Evolutionary conservation across 2,888 invertebrate genomes (phyloP).

Genomic region (Agrypnus murinus): DNA sequence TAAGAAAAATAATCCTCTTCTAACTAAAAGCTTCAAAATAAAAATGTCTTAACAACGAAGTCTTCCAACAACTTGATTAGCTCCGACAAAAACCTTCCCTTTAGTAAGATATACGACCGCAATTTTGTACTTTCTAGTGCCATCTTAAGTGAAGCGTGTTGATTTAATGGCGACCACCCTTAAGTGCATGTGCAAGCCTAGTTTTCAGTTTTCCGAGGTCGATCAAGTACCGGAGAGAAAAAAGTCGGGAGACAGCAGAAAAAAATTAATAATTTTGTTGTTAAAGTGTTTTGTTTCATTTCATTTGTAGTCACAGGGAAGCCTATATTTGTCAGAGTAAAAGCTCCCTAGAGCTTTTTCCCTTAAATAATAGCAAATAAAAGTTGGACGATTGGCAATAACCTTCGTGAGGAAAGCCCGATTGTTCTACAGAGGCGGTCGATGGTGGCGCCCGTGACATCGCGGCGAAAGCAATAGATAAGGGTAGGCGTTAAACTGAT

Average conservation of each 20-base stretch:
- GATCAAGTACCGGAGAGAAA: neutral
- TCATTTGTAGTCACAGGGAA: constrained; percentile 12
- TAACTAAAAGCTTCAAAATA: constrained; percentile 1
- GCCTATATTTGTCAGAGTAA: constrained; percentile 25
- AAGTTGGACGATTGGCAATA: constrained; percentile 44
- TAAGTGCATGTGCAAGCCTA: constrained; percentile 27
- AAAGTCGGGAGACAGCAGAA: too few species aligned
- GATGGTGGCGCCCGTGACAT: constrained; percentile 38
- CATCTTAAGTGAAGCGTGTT: constrained; percentile 39
- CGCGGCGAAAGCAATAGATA: constrained; percentile 38
- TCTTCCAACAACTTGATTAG: constrained; percentile 32
- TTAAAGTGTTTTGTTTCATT: constrained; percentile 15
- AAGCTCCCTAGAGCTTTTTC: constrained; percentile 32
- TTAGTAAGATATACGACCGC: constrained; percentile 35
- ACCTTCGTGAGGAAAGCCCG: constrained; percentile 40
- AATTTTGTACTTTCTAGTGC: constrained; percentile 36
- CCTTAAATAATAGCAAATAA: constrained; percentile 44
- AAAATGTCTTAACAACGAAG: constrained; percentile 13
- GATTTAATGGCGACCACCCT: constrained; percentile 29
- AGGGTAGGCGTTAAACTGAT: constrained; percentile 35
- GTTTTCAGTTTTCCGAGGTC: too few species aligned
- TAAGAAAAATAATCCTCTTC: too few species aligned
- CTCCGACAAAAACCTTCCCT: constrained; percentile 22
- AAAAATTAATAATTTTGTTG: constrained; percentile 21
- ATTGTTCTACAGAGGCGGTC: constrained; percentile 37